These are phyloP conservation scores for Tolmerus cingulatus DNA, from an alignment of 2,888 invertebrate genomes.

Conservation along the genomic window DNA sequence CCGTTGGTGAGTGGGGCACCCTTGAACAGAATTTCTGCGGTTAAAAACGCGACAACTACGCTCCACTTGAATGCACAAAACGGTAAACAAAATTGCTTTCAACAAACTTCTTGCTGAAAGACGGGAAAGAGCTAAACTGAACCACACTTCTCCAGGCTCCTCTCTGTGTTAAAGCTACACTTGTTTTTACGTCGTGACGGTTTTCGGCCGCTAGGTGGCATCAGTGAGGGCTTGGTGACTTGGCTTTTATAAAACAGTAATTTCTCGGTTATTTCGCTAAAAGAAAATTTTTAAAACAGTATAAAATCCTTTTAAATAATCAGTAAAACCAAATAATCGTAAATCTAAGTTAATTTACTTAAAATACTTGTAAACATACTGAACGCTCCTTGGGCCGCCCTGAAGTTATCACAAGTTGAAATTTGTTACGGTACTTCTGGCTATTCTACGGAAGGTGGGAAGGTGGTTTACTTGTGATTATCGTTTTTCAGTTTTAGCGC, in stretches of 20 bases:
- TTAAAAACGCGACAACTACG: neutral
- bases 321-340: neutral
- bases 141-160: conserved; percentile 1
- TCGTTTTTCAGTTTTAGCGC: neutral
- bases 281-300: neutral
- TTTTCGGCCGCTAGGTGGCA: neutral
- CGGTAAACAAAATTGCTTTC: neutral
- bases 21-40: neutral
- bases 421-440: neutral
- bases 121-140: neutral
- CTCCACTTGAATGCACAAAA: neutral
- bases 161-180: conserved; percentile 6
- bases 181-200: neutral
- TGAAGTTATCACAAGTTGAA: neutral
- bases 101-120: neutral
- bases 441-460: no score
- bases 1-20: neutral
- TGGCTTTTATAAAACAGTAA: neutral
- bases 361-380: neutral
- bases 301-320: neutral
- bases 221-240: neutral
- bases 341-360: neutral
- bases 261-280: neutral
- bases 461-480: neutral
- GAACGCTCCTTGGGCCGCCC: neutral